Evolutionary conservation across 1,140 invertebrate species (phyloP).

Genomic region (Bactericera cockerelli): DNA sequence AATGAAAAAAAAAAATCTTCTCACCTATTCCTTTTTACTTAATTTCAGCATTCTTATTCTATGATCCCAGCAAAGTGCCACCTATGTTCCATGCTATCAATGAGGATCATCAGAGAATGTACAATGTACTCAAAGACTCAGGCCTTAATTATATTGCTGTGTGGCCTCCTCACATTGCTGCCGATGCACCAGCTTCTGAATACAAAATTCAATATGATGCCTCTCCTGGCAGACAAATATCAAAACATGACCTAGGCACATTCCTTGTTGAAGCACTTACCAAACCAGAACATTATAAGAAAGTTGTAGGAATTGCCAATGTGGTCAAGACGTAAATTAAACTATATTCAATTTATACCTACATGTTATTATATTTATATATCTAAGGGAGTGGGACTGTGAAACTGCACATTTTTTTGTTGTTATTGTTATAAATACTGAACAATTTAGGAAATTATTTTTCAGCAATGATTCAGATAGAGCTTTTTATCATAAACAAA

Average conservation of each 20-base stretch:
- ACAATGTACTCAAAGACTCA: conserved; percentile 45
- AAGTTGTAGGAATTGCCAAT: conserved; percentile 16
- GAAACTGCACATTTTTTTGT: too few species aligned
- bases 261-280: conserved; percentile 51
- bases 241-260: conserved; percentile 15
- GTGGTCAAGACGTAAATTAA: conserved; percentile 10
- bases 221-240: conserved; percentile 25
- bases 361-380: too few species aligned
- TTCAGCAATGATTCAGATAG: too few species aligned
- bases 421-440: too few species aligned
- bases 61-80: conserved; percentile 50
- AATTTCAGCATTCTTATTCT: conserved; percentile 55
- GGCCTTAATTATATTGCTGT: conserved; percentile 58
- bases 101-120: conserved; percentile 62
- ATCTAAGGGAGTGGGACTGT: too few species aligned
- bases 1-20: too few species aligned
- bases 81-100: conserved; percentile 50
- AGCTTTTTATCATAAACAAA: too few species aligned
- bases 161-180: conserved; percentile 58
- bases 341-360: too few species aligned
- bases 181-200: conserved; percentile 30
- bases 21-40: conserved; percentile 14
- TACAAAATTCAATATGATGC: conserved; percentile 18
- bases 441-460: too few species aligned
- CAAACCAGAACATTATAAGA: conserved; percentile 46